Evolutionary conservation across 2,888 invertebrate species (phyloP), one percentile per base, ranked within the genome.

Genomic region (Melinaea menophilus): DNA sequence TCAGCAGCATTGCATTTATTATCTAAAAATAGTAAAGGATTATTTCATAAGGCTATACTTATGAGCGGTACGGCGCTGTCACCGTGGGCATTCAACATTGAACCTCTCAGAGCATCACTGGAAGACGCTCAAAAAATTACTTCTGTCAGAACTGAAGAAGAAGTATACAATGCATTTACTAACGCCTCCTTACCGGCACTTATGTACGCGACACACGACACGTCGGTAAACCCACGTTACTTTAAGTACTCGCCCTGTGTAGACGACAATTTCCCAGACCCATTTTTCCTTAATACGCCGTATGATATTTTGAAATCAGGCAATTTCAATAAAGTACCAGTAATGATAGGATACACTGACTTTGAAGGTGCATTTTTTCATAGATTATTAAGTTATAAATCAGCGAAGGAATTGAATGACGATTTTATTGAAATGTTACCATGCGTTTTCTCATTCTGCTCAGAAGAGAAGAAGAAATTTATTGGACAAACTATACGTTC

Each of bases 161-260:
- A 69, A n/a, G 62, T 69, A 5, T 64, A 55, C 31, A 47, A 67
- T 61, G 61, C 60, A 61, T 69, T 69, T 59, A 56, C 62, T 35
- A 33, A 59, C 45, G 56, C 65, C 1, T 47, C 64, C 7, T 58
- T 69, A 41, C 7, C 61, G 11, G 62, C 82, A 2, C 59, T 90
- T 4, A 67, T 88, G 5, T 70, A 68, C 46, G 79, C 79, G 0
- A 82, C 85, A 2, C 70, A 66, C 7, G 88, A 81, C 37, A 75
- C 76, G 2, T 86, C 87, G 4, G 77, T 79, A 45, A 80, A 88
- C 69, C 76, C 84, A 0, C 80, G 79, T 48, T 79, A 82, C 65
- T 90, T 89, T 65, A 88, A 87, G 67, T 90, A 89, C 68, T 72
- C 84, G 1, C 90, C 89, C 0, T 90, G 89, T 65, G 71, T 79